phyloP scores from a whole-genome alignment of 2,113 vertebrate genomes.

The Saguinus midas region DNA sequence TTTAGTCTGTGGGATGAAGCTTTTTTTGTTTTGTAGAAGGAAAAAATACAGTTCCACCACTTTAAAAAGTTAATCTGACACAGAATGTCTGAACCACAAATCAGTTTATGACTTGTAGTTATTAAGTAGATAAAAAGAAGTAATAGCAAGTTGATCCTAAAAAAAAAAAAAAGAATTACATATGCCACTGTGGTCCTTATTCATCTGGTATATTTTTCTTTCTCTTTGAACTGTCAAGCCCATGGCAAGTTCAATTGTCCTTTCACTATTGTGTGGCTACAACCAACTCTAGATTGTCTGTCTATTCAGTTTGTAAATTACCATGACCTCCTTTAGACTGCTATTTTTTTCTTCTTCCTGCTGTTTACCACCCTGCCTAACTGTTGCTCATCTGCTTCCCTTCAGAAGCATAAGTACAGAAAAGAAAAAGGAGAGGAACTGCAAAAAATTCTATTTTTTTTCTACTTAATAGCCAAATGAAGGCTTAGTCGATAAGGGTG shows the following conservation, averaged over 20 bases:
- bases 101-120: background rate
- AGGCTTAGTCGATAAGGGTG: background rate
- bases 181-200: background rate
- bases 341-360: background rate
- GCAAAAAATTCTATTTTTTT: background rate
- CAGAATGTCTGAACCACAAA: background rate
- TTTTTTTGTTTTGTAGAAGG: slow-evolving; percentile 31
- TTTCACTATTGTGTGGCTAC: background rate
- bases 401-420: background rate
- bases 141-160: background rate
- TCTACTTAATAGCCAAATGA: slow-evolving; percentile 1
- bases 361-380: background rate
- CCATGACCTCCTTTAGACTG: background rate
- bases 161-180: background rate
- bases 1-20: background rate
- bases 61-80: slow-evolving; percentile 25
- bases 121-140: slow-evolving; percentile 27
- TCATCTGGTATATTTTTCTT: background rate
- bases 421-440: slow-evolving; percentile 6
- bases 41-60: background rate
- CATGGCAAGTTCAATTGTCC: background rate
- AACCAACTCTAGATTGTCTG: background rate
- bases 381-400: background rate
- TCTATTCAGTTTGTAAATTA: background rate
- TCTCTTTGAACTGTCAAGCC: background rate